Evolutionary conservation across 2,888 invertebrate genomes (phyloP), one percentile per base, ranked within the genome.

Genomic region (Tachina lurida): DNA sequence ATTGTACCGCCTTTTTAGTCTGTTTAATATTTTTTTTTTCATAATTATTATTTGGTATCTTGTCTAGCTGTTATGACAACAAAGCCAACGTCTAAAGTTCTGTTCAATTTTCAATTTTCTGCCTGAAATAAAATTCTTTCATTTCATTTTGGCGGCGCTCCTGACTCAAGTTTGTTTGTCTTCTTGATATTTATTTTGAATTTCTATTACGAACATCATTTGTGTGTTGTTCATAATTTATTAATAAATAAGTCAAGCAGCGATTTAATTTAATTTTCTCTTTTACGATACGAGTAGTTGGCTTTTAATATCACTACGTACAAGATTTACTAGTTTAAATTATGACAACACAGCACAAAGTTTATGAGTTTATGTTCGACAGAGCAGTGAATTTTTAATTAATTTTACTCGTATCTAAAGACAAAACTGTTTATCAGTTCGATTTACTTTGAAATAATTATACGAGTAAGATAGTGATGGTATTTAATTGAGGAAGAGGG

Each of bases 1-100:
- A 58, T 47, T 74, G 84, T 74, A 73, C 52, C 84, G 84, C 84
- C 84, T 75, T 62, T 84, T 84, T 79, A 79, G 73, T 79, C 63
- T 79, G 47, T 71, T 77, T 47, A 22, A 7, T 39, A n/a, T 62
- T 71, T 47, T 39, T 54, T 52, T 54, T 60, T 76, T 76, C 13
- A 31, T 31, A 31, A 31, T 31, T 31, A 31, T 31, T 31, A 31
- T 31, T 31, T 31, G 31, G 7, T 47, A 39, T 45, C n/a, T 52
- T 19, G 47, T 41, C 39, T 65, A 49, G 56, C 31, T 47, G 31
- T 39, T 43, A 19, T 17, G 5, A 7, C 31, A 31, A 31, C 1
- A 49, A 74, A 52, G 19, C 15, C 15, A 19, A 9, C 17, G 9
- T n/a, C 13, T 10, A 15, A 10, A 67, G 13, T n/a, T 49, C 17